Evolutionary conservation across 2,113 vertebrate species (phyloP), one percentile per base, ranked within the genome.

Genomic region (Strigops habroptila): DNA sequence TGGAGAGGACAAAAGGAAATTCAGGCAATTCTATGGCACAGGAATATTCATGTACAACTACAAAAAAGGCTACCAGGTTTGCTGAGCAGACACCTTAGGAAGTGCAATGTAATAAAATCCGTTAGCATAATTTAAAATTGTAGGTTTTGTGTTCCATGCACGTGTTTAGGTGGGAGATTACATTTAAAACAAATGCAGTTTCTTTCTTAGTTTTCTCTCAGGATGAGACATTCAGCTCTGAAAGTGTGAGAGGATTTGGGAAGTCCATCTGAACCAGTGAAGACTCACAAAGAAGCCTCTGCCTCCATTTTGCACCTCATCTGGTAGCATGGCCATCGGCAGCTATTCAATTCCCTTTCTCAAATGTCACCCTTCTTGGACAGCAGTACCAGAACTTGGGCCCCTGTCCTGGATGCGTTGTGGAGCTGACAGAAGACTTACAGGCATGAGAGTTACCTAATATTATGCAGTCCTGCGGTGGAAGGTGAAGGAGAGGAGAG

Each of bases 351-450:
- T 9, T 80, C 10, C 28, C 7, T 46, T 81, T 39, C 51, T 64
- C n/a, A 46, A 18, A 75, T 44, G 35, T 15, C 18, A 41, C 9
- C 19, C 60, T 83, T 77, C 19, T 88, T 19, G 53, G 27, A 46
- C 33, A 73, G 60, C 35, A 74, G 49, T 7, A 59, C 28, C 3
- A 9, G 52, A 53, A 59, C 22, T 15, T 33, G 33, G 63, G 35
- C 6, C 6, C 7, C 18, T 52, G 14, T 49, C 37, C 46, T 67
- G 51, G 22, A 63, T 53, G 21, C 0, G 0, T 15, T 31, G 7
- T 37, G 31, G 63, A 84, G 41, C 46, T 6, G 6, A 49, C 7
- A 71, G 60, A 87, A 52, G 51, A 39, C 3, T 14, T 37, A 25
- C n/a, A 67, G 55, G 37, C 62, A 52, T 28, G 15, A 77, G 10